Conservation (phyloP, 2,888 invertebrate genomes). For the Syritta pipiens region DNA sequence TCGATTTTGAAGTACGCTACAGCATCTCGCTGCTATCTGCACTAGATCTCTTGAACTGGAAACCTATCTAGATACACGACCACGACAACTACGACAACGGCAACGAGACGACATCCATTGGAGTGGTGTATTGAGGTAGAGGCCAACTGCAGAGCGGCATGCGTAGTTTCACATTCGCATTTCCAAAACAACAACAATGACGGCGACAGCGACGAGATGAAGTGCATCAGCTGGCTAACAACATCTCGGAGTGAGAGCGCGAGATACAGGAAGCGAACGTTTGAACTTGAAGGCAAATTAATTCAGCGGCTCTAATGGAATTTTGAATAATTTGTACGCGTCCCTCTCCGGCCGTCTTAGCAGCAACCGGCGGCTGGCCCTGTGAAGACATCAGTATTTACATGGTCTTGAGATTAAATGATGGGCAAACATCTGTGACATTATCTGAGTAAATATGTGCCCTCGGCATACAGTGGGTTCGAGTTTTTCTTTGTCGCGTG, state of each 20-base stretch:
- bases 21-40: conserved; percentile 55
- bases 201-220: conserved; percentile 10
- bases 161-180: conserved; percentile 37
- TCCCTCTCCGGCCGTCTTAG: not conserved
- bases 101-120: no score
- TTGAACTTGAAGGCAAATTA: conserved; percentile 64
- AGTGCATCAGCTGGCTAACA: conserved; percentile 18
- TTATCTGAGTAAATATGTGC: conserved; percentile 52
- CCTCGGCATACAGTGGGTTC: no score
- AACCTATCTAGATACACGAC: conserved; percentile 62
- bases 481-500: no score
- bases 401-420: conserved; percentile 43
- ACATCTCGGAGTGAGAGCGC: not conserved
- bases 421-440: conserved; percentile 51
- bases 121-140: conserved; percentile 21
- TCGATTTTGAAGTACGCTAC: conserved; percentile 54
- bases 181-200: conserved; percentile 20
- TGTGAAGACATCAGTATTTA: conserved; percentile 6
- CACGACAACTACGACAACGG: not conserved
- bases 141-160: conserved; percentile 25
- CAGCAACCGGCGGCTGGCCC: not conserved
- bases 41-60: conserved; percentile 66
- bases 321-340: conserved; percentile 46
- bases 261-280: conserved; percentile 56
- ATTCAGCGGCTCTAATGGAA: conserved; percentile 58